These are phyloP conservation scores for Rhinophrynus dorsalis DNA, from an alignment of 2,797 vertebrate species.

Conservation along the genomic window DNA sequence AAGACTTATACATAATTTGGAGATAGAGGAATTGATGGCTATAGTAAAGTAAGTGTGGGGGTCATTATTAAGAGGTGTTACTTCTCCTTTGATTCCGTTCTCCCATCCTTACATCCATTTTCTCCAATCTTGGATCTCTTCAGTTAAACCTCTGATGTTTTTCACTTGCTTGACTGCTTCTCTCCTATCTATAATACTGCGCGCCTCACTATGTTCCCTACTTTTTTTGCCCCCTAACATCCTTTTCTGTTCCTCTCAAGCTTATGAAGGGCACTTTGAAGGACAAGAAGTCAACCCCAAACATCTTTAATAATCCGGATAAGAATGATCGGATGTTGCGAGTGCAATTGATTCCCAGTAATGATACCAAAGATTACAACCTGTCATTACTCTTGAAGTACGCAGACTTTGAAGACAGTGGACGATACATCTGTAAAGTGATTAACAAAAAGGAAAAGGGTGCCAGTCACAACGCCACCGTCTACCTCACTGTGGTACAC, in stretches of 20 bases:
- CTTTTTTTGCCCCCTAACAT: no score
- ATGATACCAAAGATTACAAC: constrained; percentile 78
- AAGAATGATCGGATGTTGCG: constrained; percentile 56
- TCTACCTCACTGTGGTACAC: constrained; percentile 82
- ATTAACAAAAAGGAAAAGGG: constrained; percentile 85
- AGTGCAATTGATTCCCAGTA: constrained; percentile 78
- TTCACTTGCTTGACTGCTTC: no score
- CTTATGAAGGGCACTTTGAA: constrained; percentile 77
- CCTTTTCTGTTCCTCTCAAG: constrained; percentile 60
- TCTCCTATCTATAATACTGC: no score
- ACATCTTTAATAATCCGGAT: constrained; percentile 52
- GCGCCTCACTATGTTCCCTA: no score
- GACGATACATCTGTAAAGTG: constrained; percentile 85
- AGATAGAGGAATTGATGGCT: no score
- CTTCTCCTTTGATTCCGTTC: no score
- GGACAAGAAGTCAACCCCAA: constrained; percentile 73
- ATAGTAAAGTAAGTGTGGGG: no score
- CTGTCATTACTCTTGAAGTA: constrained; percentile 84
- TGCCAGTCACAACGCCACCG: constrained; percentile 76
- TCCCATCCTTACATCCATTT: no score
- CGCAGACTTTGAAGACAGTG: constrained; percentile 86
- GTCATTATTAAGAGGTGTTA: no score
- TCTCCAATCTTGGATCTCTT: no score
- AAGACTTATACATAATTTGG: no score
- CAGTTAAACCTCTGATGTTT: no score